A percentile compares a stretch with the other conserved stretches of the same genome.
These are phyloP conservation scores for Cyphomyrmex costatus DNA, from an alignment of 1,140 invertebrate species.

Conservation along the genomic window DNA sequence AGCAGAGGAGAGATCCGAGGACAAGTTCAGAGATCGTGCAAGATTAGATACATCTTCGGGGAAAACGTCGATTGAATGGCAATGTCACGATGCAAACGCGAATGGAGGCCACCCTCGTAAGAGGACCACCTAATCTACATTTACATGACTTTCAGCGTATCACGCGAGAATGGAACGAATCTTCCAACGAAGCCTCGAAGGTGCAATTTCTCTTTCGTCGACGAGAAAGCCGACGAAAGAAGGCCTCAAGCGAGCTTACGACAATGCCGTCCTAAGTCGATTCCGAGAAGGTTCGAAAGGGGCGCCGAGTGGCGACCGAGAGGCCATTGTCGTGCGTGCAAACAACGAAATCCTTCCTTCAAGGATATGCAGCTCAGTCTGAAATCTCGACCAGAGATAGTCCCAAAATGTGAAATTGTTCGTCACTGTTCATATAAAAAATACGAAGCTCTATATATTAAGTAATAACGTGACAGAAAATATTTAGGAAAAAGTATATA, in stretches of 20 bases:
- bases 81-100: slow-evolving; percentile 33
- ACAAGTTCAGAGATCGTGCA: slow-evolving; percentile 38
- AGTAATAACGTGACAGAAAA: background rate
- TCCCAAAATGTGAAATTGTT: background rate
- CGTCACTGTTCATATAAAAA: background rate
- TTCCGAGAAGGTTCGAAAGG: slow-evolving; percentile 51
- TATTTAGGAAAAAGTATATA: background rate
- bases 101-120: slow-evolving; percentile 24
- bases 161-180: slow-evolving; percentile 56
- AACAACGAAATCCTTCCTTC: slow-evolving; percentile 70
- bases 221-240: slow-evolving; percentile 13
- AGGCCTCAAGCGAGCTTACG: slow-evolving; percentile 65
- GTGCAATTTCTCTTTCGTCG: slow-evolving; percentile 42
- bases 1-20: background rate
- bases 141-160: slow-evolving; percentile 66
- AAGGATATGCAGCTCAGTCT: slow-evolving; percentile 50
- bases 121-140: slow-evolving; percentile 71
- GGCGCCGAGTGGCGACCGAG: slow-evolving; percentile 13
- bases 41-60: slow-evolving; percentile 60
- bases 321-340: slow-evolving; percentile 62
- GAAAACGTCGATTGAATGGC: slow-evolving; percentile 41
- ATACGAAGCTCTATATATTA: background rate
- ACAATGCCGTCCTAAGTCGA: slow-evolving; percentile 64
- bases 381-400: slow-evolving; percentile 49
- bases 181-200: slow-evolving; percentile 20